phyloP scores from a whole-genome alignment of 2,888 invertebrate species.

The Hipparchia semele region DNA sequence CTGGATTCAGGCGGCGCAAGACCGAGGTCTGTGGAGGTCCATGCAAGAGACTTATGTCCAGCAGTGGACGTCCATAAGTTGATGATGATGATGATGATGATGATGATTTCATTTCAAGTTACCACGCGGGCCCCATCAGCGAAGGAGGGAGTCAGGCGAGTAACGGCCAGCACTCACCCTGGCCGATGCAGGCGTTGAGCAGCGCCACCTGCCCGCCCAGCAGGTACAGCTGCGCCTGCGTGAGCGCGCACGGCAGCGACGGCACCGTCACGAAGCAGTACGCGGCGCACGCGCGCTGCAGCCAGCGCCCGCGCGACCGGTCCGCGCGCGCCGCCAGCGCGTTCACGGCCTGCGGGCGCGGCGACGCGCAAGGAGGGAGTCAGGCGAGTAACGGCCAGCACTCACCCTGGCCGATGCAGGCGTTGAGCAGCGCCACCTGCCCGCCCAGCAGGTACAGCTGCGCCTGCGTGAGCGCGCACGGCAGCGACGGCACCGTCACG shows the following conservation, averaged over 20 bases:
- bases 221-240: conserved; percentile 92
- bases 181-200: conserved; percentile 94
- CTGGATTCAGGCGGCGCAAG: too few relatives aligned
- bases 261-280: conserved; percentile 98
- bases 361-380: too few relatives aligned
- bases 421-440: conserved; percentile 94
- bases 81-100: too few relatives aligned
- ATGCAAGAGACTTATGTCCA: too few relatives aligned
- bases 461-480: conserved; percentile 89
- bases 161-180: conserved; percentile 90
- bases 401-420: conserved; percentile 95
- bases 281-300: conserved; percentile 97
- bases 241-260: conserved; percentile 92
- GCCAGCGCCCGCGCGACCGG: conserved; percentile 85
- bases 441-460: conserved; percentile 94
- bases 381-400: too few relatives aligned
- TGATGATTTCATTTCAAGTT: too few relatives aligned
- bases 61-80: too few relatives aligned
- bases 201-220: conserved; percentile 95
- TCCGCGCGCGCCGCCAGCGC: conserved; percentile 84
- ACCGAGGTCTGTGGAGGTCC: too few relatives aligned
- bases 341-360: too few relatives aligned
- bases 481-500: conserved; percentile 98
- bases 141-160: too few relatives aligned
- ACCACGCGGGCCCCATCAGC: not conserved